Percentiles rank a stretch among this genome's conserved stretches.
phyloP scores from a whole-genome alignment of 2,888 invertebrate species.

The Microplitis deprimator region DNA sequence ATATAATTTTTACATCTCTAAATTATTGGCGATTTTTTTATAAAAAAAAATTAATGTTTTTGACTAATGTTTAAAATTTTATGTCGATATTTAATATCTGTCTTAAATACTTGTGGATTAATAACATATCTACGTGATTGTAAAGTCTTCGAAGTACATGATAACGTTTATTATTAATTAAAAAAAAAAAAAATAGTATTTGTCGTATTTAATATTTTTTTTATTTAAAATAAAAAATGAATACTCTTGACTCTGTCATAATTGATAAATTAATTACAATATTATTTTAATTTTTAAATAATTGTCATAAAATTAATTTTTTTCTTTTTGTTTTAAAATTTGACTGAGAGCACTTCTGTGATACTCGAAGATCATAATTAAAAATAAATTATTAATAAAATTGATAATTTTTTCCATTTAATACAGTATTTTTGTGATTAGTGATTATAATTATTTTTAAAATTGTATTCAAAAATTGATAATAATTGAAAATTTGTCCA shows the following conservation, averaged over 20 bases:
- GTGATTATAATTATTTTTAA: background rate
- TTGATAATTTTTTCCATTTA: background rate
- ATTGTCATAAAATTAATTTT: background rate
- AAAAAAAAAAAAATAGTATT: background rate
- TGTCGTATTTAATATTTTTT: background rate
- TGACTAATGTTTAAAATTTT: background rate
- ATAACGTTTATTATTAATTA: background rate
- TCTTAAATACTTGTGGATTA: background rate
- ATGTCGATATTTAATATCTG: background rate
- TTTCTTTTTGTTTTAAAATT: background rate
- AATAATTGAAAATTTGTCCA: background rate
- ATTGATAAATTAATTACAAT: background rate
- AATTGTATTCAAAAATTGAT: background rate
- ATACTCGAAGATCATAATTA: constrained; percentile 1
- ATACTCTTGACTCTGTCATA: background rate
- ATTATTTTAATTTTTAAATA: background rate
- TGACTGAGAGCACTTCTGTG: background rate
- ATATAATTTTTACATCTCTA: background rate
- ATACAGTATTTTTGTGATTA: background rate
- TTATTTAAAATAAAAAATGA: background rate
- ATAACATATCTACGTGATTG: background rate
- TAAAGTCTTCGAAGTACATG: background rate
- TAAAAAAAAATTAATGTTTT: background rate
- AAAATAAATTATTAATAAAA: background rate
- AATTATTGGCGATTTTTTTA: background rate